Evolutionary conservation across 2,888 invertebrate genomes (phyloP), one percentile per base, ranked within the genome.

Genomic region (Nemoura dubitans): DNA sequence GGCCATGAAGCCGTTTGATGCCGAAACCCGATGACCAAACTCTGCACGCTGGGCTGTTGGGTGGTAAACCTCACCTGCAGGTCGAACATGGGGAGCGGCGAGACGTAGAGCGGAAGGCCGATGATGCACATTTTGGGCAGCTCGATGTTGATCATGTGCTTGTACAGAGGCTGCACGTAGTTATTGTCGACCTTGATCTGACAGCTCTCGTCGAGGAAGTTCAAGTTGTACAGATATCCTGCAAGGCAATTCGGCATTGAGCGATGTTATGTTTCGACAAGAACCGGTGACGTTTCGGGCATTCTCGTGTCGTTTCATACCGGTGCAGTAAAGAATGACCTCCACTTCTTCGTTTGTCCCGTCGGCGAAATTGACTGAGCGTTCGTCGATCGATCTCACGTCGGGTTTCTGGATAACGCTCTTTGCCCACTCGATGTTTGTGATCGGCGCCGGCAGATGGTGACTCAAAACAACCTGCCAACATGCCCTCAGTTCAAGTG

Each of bases 21-120:
- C 5, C 36, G 36, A 36, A 3, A 36, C 10, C 10, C 5, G 3
- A 3, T 36, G 36, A 3, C 3, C 36, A 36, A 36, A 36, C 5
- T 36, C 36, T 36, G 36, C 36, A 36, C 36, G 10, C 36, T 36
- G 3, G 36, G 36, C 5, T 36, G 36, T 36, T n/a, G n/a, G n/a
- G n/a, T n/a, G n/a, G n/a, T n/a, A n/a, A n/a, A n/a, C n/a, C n/a
- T n/a, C 90, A 97, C 96, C 93, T 98, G 97, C 78, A 96, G 91
- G 90, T 98, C 97, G 90, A 96, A 97, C 93, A 97, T 94, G 88
- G 96, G 96, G 91, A 97, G 96, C 0, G 97, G 96, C 90, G 96
- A 96, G 0, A 97, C 95, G 89, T 95, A 95, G 91, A 95, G 96
- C 0, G 97, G 96, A 30, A 98, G 92, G 0, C 98, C 98, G 88